Evolutionary conservation across 2,797 vertebrate genomes (phyloP).

Genomic region (Sebastolobus altivelis): DNA sequence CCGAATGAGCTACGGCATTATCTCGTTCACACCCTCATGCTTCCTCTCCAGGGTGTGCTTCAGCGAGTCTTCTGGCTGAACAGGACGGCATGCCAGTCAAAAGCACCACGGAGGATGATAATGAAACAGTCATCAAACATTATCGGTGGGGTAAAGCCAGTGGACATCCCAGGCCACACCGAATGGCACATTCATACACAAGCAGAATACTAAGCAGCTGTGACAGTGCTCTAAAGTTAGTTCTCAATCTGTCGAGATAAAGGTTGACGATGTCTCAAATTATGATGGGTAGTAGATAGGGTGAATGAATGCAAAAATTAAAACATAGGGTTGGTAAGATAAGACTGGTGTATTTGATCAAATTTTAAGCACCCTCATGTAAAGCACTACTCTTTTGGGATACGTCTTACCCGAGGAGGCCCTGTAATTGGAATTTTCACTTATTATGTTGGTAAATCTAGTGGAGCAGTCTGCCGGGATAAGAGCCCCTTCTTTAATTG

Average conservation of each 20-base stretch:
- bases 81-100: conserved; percentile 56
- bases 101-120: conserved; percentile 56
- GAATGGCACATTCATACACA: conserved; percentile 32
- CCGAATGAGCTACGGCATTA: conserved; percentile 60
- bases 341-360: not conserved
- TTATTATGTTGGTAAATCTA: conserved; percentile 18
- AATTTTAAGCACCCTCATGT: not conserved
- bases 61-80: conserved; percentile 43
- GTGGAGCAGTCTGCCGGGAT: conserved; percentile 5
- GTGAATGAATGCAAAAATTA: conserved; percentile 2
- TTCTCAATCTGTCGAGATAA: conserved; percentile 10
- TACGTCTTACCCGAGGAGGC: not conserved
- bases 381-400: conserved; percentile 4
- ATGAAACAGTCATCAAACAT: conserved; percentile 73
- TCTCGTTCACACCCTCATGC: conserved; percentile 40
- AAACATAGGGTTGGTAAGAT: not conserved
- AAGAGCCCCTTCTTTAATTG: conserved; percentile 33
- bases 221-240: conserved; percentile 2
- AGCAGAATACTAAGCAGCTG: conserved; percentile 50
- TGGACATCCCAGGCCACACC: conserved; percentile 57
- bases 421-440: conserved; percentile 24
- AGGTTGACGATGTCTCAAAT: not conserved
- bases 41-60: conserved; percentile 44
- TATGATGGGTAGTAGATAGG: not conserved
- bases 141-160: conserved; percentile 49